These are phyloP conservation scores for Strix uralensis DNA, from an alignment of 2,113 vertebrate genomes.

Conservation along the genomic window DNA sequence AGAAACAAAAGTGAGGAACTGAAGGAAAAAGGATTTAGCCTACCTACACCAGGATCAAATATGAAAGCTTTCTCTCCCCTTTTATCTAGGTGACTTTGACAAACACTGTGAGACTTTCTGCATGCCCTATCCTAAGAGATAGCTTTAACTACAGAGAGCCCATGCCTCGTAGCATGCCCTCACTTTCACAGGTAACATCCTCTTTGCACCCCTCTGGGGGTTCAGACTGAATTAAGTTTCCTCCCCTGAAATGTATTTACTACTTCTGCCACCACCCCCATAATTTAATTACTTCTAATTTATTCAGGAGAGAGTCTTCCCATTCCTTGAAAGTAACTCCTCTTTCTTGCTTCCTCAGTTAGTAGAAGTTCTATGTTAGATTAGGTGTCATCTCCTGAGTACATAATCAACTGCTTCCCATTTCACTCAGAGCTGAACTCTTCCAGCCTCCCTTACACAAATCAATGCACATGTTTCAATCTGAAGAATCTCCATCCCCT, in stretches of 20 bases:
- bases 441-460: background rate
- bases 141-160: background rate
- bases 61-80: background rate
- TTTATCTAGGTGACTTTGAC: background rate
- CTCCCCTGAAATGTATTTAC: background rate
- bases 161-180: too few relatives aligned
- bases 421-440: background rate
- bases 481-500: background rate
- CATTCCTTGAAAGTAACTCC: background rate
- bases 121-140: background rate
- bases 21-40: background rate
- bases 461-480: background rate
- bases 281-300: background rate
- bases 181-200: background rate
- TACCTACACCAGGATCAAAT: background rate
- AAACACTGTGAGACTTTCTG: background rate
- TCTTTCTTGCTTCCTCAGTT: background rate
- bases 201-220: background rate
- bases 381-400: rapidly evolving
- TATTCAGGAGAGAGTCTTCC: background rate
- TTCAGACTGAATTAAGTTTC: background rate
- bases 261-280: background rate
- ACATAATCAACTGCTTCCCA: background rate
- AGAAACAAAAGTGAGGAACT: background rate
- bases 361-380: background rate